Evolutionary conservation across 1,140 invertebrate species (phyloP).

Genomic region (Copidosoma floridanum): DNA sequence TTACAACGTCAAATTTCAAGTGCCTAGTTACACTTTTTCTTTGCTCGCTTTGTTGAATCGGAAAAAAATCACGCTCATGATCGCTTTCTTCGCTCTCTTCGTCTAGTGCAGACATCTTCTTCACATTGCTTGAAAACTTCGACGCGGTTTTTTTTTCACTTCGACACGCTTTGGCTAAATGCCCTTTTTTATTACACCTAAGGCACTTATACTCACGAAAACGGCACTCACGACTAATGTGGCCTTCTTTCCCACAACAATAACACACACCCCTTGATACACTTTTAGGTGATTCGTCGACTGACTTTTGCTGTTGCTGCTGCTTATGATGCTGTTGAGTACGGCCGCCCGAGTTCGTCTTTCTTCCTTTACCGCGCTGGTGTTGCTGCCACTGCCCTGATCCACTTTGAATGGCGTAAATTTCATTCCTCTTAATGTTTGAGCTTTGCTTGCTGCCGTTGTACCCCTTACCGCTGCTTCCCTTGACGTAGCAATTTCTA

Average conservation of each 20-base stretch:
- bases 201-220: too few relatives aligned
- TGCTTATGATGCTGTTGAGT: too few relatives aligned
- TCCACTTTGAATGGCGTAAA: too few relatives aligned
- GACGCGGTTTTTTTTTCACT: neutral
- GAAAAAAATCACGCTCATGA: neutral
- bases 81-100: neutral
- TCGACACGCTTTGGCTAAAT: slow-evolving; percentile 10
- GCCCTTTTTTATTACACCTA: slow-evolving; percentile 8
- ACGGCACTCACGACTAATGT: neutral
- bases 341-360: too few relatives aligned
- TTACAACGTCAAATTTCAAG: too few relatives aligned
- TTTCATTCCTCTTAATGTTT: too few relatives aligned
- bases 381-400: too few relatives aligned
- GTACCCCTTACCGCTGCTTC: too few relatives aligned
- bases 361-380: too few relatives aligned
- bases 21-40: neutral
- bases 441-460: too few relatives aligned
- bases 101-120: neutral
- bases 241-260: slow-evolving; percentile 3
- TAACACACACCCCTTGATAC: neutral
- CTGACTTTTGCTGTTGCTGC: neutral
- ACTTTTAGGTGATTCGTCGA: neutral
- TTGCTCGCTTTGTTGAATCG: neutral
- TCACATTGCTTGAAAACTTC: neutral
- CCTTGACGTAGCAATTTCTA: too few relatives aligned